Evolutionary conservation across 2,113 vertebrate species (phyloP), one percentile per base, ranked within the genome.

Genomic region (Deroptyus accipitrinus): DNA sequence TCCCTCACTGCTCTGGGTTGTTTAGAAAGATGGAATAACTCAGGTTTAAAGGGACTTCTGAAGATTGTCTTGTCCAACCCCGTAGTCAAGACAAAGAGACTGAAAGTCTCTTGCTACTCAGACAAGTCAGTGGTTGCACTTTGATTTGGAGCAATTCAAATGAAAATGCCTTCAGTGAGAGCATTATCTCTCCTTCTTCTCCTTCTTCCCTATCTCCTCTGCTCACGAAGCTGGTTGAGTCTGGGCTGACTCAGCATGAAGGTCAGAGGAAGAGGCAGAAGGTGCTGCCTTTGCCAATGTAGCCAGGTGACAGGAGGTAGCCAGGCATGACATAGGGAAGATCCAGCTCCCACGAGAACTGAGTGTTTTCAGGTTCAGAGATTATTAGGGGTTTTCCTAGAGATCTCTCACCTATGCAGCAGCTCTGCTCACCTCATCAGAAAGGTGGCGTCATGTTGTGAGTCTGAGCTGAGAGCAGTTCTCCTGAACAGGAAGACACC

Each of bases 241-340:
- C 24, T 54, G 46, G 30, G n/a, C 62, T 86, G 52, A 27, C 15
- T 12, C 49, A 70, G 55, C 16, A 15, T 17, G 33, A 42, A 64
- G 31, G 42, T 39, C 42, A 51, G 84, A 64, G 48, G 35, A 82
- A 17, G 48, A 31, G 35, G 41, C 23, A 70, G 52, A n/a, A 55
- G 7, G 23, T 6, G 10, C 35, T 37, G 48, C 83, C 61, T 55
- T 62, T 1, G 0, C 55, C 1, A 0, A 13, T 18, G 7, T 6
- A 33, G 69, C 30, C 55, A 9, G 0, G 1, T 0, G 1, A 30
- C n/a, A 75, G 68, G 30, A 80, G 46, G 14, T 18, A 18, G 25
- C n/a, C 27, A 37, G 76, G 23, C 10, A 8, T 4, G 30, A 30
- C 30, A 11, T 1, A 1, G 46, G 15, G 54, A 75, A 81, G 61